Percentiles rank a stretch among this genome's conserved stretches.
Evolutionary conservation across 2,888 invertebrate species (phyloP).

Genomic region (Teleogryllus oceanicus): DNA sequence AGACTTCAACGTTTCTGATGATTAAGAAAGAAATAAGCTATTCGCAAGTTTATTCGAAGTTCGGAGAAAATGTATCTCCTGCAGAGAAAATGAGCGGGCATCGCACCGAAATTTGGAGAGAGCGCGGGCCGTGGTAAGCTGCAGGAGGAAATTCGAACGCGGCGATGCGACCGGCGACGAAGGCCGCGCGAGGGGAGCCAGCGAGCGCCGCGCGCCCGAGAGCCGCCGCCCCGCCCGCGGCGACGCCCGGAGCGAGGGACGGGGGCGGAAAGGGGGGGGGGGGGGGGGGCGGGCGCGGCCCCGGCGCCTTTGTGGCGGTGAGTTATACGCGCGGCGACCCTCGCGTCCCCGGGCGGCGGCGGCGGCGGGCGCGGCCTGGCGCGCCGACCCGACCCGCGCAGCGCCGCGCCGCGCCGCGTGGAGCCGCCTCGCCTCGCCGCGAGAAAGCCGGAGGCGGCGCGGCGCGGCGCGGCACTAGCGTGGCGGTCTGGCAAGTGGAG

Average conservation of each 20-base stretch:
- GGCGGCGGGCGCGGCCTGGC: background rate
- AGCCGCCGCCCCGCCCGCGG: background rate
- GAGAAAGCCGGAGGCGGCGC: slow-evolving; percentile 1
- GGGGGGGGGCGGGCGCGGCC: background rate
- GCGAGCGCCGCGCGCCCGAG: no score
- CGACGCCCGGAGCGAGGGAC: background rate
- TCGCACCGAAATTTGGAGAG: background rate
- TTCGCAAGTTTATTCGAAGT: no score
- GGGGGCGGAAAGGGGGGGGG: background rate
- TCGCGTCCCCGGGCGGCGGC: slow-evolving; percentile 6
- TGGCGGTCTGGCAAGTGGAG: background rate
- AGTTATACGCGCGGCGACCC: slow-evolving; percentile 18
- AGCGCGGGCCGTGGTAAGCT: background rate
- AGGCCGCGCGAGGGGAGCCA: background rate
- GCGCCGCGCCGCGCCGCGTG: background rate
- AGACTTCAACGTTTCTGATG: background rate
- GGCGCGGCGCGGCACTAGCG: background rate
- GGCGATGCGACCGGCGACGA: background rate
- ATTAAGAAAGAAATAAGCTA: no score
- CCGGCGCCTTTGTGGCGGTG: slow-evolving; percentile 7
- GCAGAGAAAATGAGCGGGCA: no score
- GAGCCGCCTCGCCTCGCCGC: background rate
- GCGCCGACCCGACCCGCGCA: background rate
- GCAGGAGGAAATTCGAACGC: slow-evolving; percentile 18
- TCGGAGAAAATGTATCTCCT: no score